Base-by-base conservation (phyloP, 2,797 vertebrate species). In the Margarornis squamiger region DNA sequence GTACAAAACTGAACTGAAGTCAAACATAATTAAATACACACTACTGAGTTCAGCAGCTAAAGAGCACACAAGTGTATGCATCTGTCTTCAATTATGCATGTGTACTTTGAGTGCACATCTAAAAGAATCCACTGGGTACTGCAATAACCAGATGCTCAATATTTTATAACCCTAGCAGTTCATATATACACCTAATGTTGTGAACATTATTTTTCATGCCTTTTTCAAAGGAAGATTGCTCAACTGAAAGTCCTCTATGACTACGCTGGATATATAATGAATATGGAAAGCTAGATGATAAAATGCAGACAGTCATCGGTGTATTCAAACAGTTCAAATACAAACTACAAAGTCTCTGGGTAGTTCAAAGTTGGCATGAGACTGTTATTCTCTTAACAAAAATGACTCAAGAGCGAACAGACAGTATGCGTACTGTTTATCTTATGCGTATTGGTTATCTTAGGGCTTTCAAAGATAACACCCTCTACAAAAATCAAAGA, bases 381-480 rank as follows among this genome's bases (percentile, higher is more conserved):
- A 41, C 26, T 72, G 29, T 54, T 65, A 65, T 19, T 79, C 26
- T 66, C 36, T 45, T 46, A 74, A 87, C 11, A 12, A 63, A 84
- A 92, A 58, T 43, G 18, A 68, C 30, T 76, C 24, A 65, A 81
- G 38, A 66, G 32, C 22, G 63, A 93, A 49, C 27, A 76, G 66
- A 74, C 1, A 85, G 23, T 20, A 77, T 1, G n/a, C 0, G 0
- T 39, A n/a, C n/a, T n/a, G n/a, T n/a, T n/a, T n/a, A n/a, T n/a
- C n/a, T n/a, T 20, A 77, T 1, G n/a, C 0, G 0, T 39, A 71
- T 6, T 6, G 1, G 9, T 18, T 54, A 67, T 48, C 52, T 36
- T 30, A 83, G 20, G n/a, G 45, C 49, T 76, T 88, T 34, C 49
- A 43, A 74, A 82, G 61, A 29, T 10, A 88, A n/a, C 10, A 67